These are phyloP conservation scores for Ctenicera cuprea DNA, from an alignment of 2,888 invertebrate species.

Conservation along the genomic window DNA sequence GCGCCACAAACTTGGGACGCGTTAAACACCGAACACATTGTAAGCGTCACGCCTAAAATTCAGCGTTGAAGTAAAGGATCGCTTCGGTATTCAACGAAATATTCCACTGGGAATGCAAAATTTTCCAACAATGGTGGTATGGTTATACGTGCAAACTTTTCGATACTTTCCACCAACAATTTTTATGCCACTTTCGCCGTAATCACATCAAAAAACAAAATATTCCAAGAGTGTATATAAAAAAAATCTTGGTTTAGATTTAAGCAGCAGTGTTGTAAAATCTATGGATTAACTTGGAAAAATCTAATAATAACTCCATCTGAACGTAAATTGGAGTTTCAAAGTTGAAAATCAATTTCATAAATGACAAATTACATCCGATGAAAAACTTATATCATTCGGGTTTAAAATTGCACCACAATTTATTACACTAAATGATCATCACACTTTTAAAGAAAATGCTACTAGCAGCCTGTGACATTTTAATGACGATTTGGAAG, in stretches of 20 bases:
- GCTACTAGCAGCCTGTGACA: too few relatives aligned
- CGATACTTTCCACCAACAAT: background rate
- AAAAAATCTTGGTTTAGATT: too few relatives aligned
- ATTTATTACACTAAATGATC: too few relatives aligned
- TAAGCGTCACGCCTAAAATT: constrained; percentile 16
- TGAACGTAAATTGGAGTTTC: background rate
- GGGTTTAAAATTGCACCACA: background rate
- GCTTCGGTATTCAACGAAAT: constrained; percentile 6
- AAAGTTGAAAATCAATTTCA: constrained; percentile 16
- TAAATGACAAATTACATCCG: constrained; percentile 14
- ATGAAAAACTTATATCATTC: background rate
- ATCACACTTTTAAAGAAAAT: too few relatives aligned
- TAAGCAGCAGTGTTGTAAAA: too few relatives aligned
- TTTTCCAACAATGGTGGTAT: background rate
- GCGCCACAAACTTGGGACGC: constrained; percentile 25
- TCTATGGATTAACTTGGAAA: background rate
- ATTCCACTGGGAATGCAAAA: constrained; percentile 2
- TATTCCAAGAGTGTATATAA: too few relatives aligned
- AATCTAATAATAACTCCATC: background rate
- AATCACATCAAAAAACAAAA: too few relatives aligned
- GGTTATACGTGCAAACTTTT: background rate
- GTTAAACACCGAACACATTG: constrained; percentile 31
- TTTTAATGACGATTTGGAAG: too few relatives aligned
- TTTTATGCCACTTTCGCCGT: too few relatives aligned
- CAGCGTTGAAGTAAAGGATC: constrained; percentile 12